Percentiles rank a stretch among this genome's conserved stretches.
phyloP scores from a whole-genome alignment of 1,140 invertebrate genomes.

The Mamestra configurata region DNA sequence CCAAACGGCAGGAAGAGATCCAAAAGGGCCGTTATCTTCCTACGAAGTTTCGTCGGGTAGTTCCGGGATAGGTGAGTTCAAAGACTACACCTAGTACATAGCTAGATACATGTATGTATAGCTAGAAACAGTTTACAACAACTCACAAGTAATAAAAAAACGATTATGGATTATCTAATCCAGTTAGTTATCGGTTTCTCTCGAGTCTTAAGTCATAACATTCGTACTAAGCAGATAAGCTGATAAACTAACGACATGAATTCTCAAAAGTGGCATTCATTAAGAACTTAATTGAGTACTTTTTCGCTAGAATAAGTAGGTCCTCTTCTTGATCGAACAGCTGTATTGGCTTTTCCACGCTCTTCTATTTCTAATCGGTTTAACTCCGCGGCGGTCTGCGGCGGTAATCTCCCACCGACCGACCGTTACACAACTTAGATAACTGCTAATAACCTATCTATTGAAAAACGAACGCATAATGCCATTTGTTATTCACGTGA shows the following conservation, averaged over 20 bases:
- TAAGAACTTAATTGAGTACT: too few species aligned
- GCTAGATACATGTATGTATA: too few species aligned
- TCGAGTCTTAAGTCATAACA: background rate
- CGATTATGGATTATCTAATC: background rate
- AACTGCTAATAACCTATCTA: background rate
- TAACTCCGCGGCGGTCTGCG: background rate
- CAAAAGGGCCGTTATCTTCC: too few species aligned
- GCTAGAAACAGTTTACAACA: too few species aligned
- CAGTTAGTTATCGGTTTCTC: background rate
- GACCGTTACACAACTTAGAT: conserved; percentile 9
- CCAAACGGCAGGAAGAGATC: too few species aligned
- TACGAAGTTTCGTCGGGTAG: too few species aligned
- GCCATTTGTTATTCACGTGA: conserved; percentile 40
- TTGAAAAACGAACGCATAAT: conserved; percentile 18
- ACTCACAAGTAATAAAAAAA: too few species aligned
- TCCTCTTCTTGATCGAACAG: background rate
- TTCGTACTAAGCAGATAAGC: background rate
- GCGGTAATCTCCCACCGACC: background rate
- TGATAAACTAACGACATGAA: background rate
- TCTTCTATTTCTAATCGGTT: background rate
- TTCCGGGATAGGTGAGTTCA: too few species aligned
- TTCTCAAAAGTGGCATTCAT: background rate
- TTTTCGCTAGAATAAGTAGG: too few species aligned
- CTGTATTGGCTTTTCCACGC: background rate
- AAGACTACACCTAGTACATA: too few species aligned